Conservation (phyloP, 2,888 invertebrate species). For the Hipparchia sbordonii region DNA sequence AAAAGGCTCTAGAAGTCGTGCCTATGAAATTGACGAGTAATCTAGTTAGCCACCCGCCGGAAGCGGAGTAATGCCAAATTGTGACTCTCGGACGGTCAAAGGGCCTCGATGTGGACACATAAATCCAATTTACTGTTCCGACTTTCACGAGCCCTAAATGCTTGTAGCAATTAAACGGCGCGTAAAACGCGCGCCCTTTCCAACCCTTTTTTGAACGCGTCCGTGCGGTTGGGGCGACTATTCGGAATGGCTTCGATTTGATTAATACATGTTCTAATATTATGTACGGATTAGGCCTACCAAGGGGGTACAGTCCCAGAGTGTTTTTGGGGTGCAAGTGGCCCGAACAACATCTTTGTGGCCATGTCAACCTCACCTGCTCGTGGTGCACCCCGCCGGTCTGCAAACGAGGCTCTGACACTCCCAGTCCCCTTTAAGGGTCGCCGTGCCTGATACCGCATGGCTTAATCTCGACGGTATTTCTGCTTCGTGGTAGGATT, state of each 20-base stretch:
- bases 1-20: slow-evolving; percentile 40
- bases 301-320: no score
- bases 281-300: slow-evolving; percentile 17
- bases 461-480: no score
- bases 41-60: slow-evolving; percentile 66
- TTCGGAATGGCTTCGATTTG: slow-evolving; percentile 38
- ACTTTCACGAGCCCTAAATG: slow-evolving; percentile 70
- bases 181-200: slow-evolving; percentile 67
- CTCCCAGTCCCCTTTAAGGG: no score
- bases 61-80: slow-evolving; percentile 68
- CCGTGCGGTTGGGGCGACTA: slow-evolving; percentile 37
- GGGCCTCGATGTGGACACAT: slow-evolving; percentile 61
- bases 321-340: no score
- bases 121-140: slow-evolving; percentile 79
- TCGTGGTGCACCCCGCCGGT: no score
- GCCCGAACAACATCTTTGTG: no score
- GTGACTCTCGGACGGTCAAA: slow-evolving; percentile 72
- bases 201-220: slow-evolving; percentile 57
- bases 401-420: no score
- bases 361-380: no score
- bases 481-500: no score
- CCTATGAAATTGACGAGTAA: slow-evolving; percentile 67
- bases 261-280: slow-evolving; percentile 34
- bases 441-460: no score
- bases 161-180: slow-evolving; percentile 77